Evolutionary conservation across 2,888 invertebrate species (phyloP).

Genomic region (Eledona agricola): DNA sequence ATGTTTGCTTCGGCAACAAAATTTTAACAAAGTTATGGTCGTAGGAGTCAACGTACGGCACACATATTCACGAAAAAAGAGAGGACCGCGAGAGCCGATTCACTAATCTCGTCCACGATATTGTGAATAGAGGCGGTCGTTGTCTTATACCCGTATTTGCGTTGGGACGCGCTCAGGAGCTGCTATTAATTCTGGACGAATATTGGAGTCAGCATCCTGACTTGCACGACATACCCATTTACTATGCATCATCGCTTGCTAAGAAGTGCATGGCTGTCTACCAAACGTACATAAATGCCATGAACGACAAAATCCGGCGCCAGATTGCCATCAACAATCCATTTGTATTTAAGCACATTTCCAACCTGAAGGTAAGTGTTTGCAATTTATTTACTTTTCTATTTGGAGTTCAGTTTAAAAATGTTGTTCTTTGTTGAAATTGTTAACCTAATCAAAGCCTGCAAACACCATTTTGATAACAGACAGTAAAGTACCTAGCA

Average conservation of each 20-base stretch:
- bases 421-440: too few species aligned
- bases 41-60: constrained; percentile 98
- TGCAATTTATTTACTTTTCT: neutral
- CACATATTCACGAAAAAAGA: constrained; percentile 97
- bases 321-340: constrained; percentile 99
- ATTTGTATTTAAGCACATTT: constrained; percentile 98
- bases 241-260: constrained; percentile 98
- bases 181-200: constrained; percentile 93
- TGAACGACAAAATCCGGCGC: constrained; percentile 96
- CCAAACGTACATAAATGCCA: constrained; percentile 99
- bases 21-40: constrained; percentile 35
- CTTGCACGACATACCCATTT: constrained; percentile 97
- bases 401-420: too few species aligned
- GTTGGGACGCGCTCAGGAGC: constrained; percentile 94
- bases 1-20: neutral
- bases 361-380: constrained; percentile 79
- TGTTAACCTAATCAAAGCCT: too few species aligned
- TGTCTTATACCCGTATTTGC: constrained; percentile 99
- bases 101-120: constrained; percentile 92
- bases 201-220: constrained; percentile 98
- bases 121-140: constrained; percentile 95
- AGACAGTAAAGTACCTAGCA: too few species aligned
- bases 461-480: too few species aligned
- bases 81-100: constrained; percentile 96
- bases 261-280: constrained; percentile 99